phyloP scores from a whole-genome alignment of 2,797 vertebrate genomes.

The Poeciliopsis infans region DNA sequence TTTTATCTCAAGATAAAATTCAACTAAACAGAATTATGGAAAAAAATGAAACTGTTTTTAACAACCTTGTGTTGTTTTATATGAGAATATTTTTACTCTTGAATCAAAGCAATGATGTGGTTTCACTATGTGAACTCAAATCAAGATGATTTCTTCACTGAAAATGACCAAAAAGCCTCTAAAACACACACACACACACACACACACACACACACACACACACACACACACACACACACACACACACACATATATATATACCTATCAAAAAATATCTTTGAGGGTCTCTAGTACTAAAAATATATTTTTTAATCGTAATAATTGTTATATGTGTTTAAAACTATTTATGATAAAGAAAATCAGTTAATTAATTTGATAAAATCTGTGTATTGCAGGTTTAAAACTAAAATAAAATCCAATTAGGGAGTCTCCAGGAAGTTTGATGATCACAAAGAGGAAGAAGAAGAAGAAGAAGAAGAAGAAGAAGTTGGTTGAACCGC shows the following conservation, averaged over 20 bases:
- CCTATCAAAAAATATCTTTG: background rate
- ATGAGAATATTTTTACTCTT: background rate
- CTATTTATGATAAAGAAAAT: background rate
- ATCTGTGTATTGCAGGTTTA: background rate
- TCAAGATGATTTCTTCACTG: background rate
- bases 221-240: too few relatives aligned
- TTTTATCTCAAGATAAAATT: background rate
- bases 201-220: too few relatives aligned
- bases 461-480: constrained; percentile 18
- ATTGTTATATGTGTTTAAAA: background rate
- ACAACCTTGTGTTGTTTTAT: background rate
- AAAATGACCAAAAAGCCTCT: background rate
- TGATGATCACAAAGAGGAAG: constrained; percentile 29
- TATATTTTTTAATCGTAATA: background rate
- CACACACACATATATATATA: too few relatives aligned
- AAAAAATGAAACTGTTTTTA: background rate
- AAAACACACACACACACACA: too few relatives aligned
- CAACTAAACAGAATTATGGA: background rate
- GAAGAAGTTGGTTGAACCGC: constrained; percentile 44
- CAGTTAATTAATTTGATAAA: too few relatives aligned
- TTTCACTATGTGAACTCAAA: background rate
- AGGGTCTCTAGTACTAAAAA: too few relatives aligned
- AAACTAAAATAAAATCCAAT: constrained; percentile 9
- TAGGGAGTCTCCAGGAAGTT: constrained; percentile 17
- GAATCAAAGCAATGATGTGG: background rate